Base-by-base conservation (phyloP, 2,113 vertebrate genomes). In the Corydoras maculifer region DNA sequence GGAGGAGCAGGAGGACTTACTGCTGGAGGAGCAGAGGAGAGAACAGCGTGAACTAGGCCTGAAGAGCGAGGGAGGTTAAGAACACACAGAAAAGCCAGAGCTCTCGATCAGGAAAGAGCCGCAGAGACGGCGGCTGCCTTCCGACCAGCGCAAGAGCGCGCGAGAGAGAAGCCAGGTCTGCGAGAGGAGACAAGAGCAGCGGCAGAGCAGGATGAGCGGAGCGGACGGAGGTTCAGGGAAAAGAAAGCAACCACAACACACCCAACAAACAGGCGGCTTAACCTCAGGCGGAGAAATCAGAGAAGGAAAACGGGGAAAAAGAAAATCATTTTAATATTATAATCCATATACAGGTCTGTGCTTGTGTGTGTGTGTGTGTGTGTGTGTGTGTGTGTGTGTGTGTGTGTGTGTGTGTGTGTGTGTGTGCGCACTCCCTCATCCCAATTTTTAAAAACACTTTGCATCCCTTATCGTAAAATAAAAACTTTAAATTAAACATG, bases 1-100 rank as follows among this genome's bases (percentile, higher is more conserved):
- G 77, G 25, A 60, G 63, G 75, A 78, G 7, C 11, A 13, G 30
- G 55, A 70, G 80, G 74, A 90, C 89, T 91, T 88, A 91, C 88
- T 87, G 85, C 70, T 30, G 65, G 67, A 80, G 72, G 78, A 50
- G 78, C 75, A 83, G 75, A 82, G 60, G 18, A 25, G 18, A 25
- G 18, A 2, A 25, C 32, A 77, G 77, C 74, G 78, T 83, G 79
- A 78, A 78, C n/a, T 35, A 77, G 65, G 51, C 14, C n/a, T 32
- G 78, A 80, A 30, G 67, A 70, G 81, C 69, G 75, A 73, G 82
- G 69, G 25, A 73, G 79, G 1, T 75, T 66, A 69, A 58, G 18
- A 57, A 68, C 18, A 80, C 83, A 78, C 73, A 81, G 80, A 74
- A 77, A 31, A 61, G 78, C 76, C 74, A 82, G 73, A 80, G 80